Evolutionary conservation across 2,888 invertebrate species (phyloP).

Genomic region (Diploptera punctata): DNA sequence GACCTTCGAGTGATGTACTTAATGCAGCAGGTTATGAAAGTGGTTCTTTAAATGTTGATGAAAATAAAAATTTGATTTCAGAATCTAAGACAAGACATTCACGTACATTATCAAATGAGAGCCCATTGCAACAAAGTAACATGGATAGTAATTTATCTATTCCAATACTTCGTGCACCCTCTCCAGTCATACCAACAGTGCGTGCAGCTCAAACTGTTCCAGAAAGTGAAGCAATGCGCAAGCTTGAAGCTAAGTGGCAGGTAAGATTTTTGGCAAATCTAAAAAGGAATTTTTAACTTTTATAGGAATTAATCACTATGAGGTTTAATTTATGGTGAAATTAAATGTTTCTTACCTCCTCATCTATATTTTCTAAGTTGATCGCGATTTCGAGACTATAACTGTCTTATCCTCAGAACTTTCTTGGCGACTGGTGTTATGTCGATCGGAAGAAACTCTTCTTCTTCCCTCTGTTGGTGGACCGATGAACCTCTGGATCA

Average conservation of each 20-base stretch:
- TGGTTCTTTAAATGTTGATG: neutral
- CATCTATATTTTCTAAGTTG: too few species aligned
- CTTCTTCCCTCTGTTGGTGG: too few species aligned
- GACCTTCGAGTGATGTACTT: neutral
- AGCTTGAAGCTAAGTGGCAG: slow-evolving; percentile 40
- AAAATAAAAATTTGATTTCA: neutral
- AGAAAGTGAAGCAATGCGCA: slow-evolving; percentile 32
- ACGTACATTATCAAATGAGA: neutral
- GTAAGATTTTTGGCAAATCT: too few species aligned
- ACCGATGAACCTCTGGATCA: too few species aligned
- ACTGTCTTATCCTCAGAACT: too few species aligned
- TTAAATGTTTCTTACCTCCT: too few species aligned
- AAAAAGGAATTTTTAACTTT: too few species aligned
- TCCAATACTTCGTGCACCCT: slow-evolving; percentile 35
- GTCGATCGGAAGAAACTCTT: too few species aligned
- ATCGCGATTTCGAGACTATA: too few species aligned
- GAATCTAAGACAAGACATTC: neutral
- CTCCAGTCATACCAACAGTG: slow-evolving; percentile 30
- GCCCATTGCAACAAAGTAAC: neutral
- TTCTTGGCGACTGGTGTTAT: too few species aligned
- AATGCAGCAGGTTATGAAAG: slow-evolving; percentile 5
- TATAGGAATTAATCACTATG: too few species aligned
- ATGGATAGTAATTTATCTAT: slow-evolving; percentile 40
- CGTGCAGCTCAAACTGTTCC: neutral
- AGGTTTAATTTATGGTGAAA: too few species aligned